Conservation (phyloP, 2,113 vertebrate genomes). For the Semnopithecus entellus region DNA sequence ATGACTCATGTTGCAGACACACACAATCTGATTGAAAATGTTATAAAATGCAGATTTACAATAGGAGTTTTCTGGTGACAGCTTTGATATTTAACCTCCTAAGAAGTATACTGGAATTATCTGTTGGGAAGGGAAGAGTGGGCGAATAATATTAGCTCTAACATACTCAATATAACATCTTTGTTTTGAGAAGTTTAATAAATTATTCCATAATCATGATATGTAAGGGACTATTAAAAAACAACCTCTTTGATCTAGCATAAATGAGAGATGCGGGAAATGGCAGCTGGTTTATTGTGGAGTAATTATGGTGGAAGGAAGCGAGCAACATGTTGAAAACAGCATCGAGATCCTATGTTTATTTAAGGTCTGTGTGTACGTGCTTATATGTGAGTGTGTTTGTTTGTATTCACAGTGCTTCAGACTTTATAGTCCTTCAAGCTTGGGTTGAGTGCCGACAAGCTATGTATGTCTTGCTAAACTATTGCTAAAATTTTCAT, state of each 20-base stretch:
- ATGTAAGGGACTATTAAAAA: not conserved
- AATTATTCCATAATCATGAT: not conserved
- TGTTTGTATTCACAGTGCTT: not conserved
- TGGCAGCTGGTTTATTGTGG: not conserved
- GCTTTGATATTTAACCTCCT: not conserved
- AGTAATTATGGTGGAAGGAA: not conserved
- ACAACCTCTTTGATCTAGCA: not conserved
- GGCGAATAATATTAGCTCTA: not conserved
- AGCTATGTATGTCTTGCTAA: conserved; percentile 5
- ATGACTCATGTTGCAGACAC: not conserved
- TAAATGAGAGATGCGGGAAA: not conserved
- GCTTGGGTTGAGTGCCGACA: not conserved
- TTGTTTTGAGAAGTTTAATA: not conserved
- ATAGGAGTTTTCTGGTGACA: not conserved
- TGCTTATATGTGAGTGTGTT: not conserved
- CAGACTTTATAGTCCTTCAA: not conserved
- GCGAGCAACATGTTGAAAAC: not conserved
- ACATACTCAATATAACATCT: not conserved
- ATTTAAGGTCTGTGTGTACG: rapidly evolving
- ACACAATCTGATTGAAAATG: not conserved
- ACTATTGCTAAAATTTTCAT: conserved; percentile 51
- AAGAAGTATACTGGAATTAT: not conserved
- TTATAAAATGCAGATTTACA: not conserved
- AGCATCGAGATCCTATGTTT: not conserved
- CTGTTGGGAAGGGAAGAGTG: not conserved